Evolutionary conservation across 2,888 invertebrate species (phyloP).

Genomic region (Beris morrisii): DNA sequence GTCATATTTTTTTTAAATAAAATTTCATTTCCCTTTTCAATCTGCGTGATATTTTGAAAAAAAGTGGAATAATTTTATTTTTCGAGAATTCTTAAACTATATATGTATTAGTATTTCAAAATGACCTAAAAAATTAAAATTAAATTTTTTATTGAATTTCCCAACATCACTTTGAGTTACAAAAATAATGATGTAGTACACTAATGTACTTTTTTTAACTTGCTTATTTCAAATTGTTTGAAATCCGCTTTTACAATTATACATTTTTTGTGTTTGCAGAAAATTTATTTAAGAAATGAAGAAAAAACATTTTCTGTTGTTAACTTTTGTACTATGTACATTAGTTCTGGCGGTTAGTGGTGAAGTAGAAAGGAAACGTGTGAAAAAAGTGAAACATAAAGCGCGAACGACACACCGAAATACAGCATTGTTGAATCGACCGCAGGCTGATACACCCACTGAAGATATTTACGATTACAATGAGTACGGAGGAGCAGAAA

Average conservation of each 20-base stretch:
- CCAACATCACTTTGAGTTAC: too few relatives aligned
- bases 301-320: slow-evolving; percentile 29
- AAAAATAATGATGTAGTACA: too few relatives aligned
- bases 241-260: not conserved
- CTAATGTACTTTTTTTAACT: not conserved
- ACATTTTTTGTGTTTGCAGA: not conserved
- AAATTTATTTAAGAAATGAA: slow-evolving; percentile 27
- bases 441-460: slow-evolving; percentile 34
- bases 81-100: not conserved
- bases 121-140: not conserved
- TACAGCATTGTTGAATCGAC: slow-evolving; percentile 31
- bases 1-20: not conserved
- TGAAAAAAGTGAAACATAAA: slow-evolving; percentile 20
- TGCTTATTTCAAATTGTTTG: not conserved
- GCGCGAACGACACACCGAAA: slow-evolving; percentile 8
- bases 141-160: not conserved
- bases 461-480: slow-evolving; percentile 34
- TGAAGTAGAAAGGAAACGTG: slow-evolving; percentile 27
- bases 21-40: too few relatives aligned
- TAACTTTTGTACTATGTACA: slow-evolving; percentile 33
- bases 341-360: slow-evolving; percentile 24
- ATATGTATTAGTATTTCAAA: too few relatives aligned
- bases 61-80: not conserved
- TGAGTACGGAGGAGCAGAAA: slow-evolving; percentile 28
- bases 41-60: too few relatives aligned